Evolutionary conservation across 2,797 vertebrate genomes (phyloP).

Genomic region (Anableps anableps): DNA sequence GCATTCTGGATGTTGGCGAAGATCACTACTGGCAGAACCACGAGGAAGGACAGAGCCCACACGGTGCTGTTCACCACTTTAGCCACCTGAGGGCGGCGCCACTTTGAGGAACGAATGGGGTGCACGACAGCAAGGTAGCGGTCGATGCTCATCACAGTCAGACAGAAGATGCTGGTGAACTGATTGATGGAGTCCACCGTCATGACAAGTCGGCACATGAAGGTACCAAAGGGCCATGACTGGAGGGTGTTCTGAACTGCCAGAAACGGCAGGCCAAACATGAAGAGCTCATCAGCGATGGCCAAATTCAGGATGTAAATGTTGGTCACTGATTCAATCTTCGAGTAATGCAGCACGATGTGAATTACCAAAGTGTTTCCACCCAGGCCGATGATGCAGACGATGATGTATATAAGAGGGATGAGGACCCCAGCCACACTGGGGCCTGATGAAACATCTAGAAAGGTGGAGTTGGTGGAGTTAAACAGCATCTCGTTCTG

Average conservation of each 20-base stretch:
- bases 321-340: constrained; percentile 97
- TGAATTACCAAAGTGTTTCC: constrained; percentile 96
- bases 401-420: constrained; percentile 89
- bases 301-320: constrained; percentile 98
- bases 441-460: constrained; percentile 36
- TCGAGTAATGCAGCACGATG: constrained; percentile 92
- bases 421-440: constrained; percentile 78
- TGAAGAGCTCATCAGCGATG: constrained; percentile 93
- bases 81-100: constrained; percentile 91
- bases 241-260: constrained; percentile 93
- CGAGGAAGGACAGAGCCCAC: constrained; percentile 91
- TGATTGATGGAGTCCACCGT: constrained; percentile 95
- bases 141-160: constrained; percentile 96
- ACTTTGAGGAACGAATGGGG: constrained; percentile 91
- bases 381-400: constrained; percentile 89
- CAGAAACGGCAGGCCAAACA: constrained; percentile 94
- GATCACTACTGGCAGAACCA: constrained; percentile 91
- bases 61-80: constrained; percentile 89
- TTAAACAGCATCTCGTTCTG: constrained; percentile 71
- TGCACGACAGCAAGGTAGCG: constrained; percentile 96
- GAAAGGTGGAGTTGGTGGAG: constrained; percentile 56
- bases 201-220: constrained; percentile 93
- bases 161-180: constrained; percentile 97
- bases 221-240: constrained; percentile 93
- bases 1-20: constrained; percentile 89